A percentile compares a stretch with the other conserved stretches of the same genome.
These are phyloP conservation scores for Bambusicola thoracicus DNA, from an alignment of 2,113 vertebrate species.

Conservation along the genomic window DNA sequence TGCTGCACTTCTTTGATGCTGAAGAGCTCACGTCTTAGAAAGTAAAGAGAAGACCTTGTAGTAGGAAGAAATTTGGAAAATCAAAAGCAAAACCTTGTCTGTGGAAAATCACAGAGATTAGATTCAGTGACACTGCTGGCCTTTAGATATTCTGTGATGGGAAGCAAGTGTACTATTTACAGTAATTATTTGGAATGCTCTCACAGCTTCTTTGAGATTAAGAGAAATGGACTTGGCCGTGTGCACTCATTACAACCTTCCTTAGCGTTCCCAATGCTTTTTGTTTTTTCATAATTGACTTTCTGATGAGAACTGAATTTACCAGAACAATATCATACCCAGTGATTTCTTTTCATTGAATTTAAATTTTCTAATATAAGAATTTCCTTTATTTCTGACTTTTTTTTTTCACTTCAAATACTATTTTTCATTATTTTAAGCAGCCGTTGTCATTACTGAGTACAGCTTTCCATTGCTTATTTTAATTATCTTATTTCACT, in stretches of 20 bases:
- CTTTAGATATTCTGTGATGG: conserved; percentile 1
- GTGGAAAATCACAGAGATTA: neutral
- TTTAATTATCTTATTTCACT: neutral
- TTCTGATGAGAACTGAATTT: neutral
- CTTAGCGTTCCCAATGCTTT: neutral
- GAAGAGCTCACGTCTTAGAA: neutral
- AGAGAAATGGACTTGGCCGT: neutral
- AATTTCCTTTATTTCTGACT: neutral
- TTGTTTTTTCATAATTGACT: neutral
- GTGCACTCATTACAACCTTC: neutral
- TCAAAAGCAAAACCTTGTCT: neutral
- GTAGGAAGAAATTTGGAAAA: conserved; percentile 2
- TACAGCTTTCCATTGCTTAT: neutral
- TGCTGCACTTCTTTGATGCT: neutral
- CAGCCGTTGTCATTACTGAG: neutral
- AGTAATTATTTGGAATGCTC: conserved; percentile 25
- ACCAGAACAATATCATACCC: neutral
- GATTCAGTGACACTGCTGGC: neutral
- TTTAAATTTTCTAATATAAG: neutral
- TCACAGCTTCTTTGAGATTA: conserved; percentile 8
- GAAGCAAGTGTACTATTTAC: neutral
- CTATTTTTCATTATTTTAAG: neutral
- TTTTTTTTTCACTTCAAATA: neutral
- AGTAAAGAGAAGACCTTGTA: neutral
- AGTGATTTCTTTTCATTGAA: neutral